phyloP scores from a whole-genome alignment of 2,113 vertebrate genomes.

The Paradoxurus hermaphroditus region DNA sequence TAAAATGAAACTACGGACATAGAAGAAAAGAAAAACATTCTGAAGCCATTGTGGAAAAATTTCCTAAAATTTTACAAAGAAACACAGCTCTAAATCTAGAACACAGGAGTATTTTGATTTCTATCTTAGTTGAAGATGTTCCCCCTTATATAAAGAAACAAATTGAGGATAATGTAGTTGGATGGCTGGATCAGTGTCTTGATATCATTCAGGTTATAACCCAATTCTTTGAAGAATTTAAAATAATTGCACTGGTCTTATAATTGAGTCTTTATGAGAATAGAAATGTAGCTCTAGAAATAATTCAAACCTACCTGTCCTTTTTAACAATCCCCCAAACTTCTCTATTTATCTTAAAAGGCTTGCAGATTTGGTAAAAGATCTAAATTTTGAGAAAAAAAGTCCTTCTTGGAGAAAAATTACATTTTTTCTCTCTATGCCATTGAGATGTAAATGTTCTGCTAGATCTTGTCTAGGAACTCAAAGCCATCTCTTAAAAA shows the following conservation, averaged over 20 bases:
- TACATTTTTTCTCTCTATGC: neutral
- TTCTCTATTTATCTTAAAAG: neutral
- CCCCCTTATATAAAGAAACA: neutral
- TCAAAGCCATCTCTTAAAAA: neutral
- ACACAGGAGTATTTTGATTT: neutral
- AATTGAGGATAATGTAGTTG: neutral
- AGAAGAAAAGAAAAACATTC: neutral
- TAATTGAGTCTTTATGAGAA: neutral
- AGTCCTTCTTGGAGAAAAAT: neutral
- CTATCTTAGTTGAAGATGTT: neutral
- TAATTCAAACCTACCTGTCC: neutral
- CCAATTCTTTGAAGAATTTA: neutral
- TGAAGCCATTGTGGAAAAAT: neutral
- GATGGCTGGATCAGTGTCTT: neutral
- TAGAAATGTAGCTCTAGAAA: neutral
- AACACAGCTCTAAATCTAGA: neutral
- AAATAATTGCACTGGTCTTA: neutral
- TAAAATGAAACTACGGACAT: neutral
- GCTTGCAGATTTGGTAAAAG: neutral
- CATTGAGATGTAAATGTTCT: neutral
- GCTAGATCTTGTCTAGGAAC: neutral
- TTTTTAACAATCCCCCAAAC: neutral
- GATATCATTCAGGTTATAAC: neutral
- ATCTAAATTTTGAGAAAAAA: neutral
- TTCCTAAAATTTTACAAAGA: neutral